Conservation (phyloP, 2,113 vertebrate species). For the Pterophyllum scalare region DNA sequence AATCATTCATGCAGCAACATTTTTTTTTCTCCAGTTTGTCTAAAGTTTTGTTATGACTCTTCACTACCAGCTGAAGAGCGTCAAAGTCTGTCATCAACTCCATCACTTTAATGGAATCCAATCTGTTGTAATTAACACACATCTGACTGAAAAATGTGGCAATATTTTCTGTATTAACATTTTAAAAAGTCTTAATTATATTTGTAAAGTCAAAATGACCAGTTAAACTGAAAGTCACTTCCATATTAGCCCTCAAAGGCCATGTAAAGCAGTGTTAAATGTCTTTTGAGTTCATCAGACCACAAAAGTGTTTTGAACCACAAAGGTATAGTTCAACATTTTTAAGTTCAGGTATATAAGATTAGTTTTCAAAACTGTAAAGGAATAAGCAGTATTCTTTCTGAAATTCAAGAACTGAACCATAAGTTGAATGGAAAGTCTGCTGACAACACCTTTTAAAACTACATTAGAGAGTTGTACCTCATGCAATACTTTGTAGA, state of each 20-base stretch:
- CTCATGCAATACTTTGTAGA: not conserved
- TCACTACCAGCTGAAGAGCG: not conserved
- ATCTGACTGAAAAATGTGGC: not conserved
- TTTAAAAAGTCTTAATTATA: not conserved
- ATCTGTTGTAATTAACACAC: not conserved
- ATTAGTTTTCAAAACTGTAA: too few species aligned
- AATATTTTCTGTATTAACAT: not conserved
- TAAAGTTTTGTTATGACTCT: slow-evolving; percentile 1
- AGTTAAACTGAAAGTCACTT: not conserved
- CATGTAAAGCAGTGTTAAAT: not conserved
- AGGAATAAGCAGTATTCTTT: too few species aligned
- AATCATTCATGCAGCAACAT: not conserved
- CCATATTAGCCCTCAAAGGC: not conserved
- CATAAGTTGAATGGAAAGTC: too few species aligned
- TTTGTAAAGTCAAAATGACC: not conserved
- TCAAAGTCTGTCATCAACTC: not conserved
- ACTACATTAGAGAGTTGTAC: not conserved
- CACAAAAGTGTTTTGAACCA: too few species aligned
- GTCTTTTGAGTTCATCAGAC: not conserved
- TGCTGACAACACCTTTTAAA: not conserved
- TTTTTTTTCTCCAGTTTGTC: not conserved
- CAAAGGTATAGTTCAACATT: too few species aligned
- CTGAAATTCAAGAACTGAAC: too few species aligned
- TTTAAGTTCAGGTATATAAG: too few species aligned
- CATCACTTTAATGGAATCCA: not conserved